Conservation (phyloP, 1,140 invertebrate genomes). For the Heliconius hermathena region DNA sequence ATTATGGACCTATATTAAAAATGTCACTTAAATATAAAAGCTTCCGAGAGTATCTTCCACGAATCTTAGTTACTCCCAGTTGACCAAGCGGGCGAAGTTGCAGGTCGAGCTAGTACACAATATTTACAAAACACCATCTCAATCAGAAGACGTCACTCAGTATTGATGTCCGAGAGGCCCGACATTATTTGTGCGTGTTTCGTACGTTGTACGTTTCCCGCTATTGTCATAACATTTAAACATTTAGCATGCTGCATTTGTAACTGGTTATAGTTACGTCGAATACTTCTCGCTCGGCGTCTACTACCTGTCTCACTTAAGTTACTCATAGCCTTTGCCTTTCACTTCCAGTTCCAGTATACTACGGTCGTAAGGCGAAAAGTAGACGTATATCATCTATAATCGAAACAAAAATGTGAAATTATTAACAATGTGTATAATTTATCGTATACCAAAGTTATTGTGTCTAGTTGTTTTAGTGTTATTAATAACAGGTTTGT, state of each 20-base stretch:
- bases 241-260: neutral
- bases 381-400: neutral
- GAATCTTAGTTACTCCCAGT: too few relatives aligned
- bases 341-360: conserved; percentile 51
- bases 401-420: conserved; percentile 37
- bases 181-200: neutral
- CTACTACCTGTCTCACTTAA: conserved; percentile 51
- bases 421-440: conserved; percentile 48
- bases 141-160: neutral
- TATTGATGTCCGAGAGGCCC: neutral
- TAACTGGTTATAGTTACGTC: neutral
- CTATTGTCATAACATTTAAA: conserved; percentile 16
- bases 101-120: neutral
- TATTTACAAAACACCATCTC: neutral
- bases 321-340: conserved; percentile 41
- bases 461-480: conserved; percentile 52
- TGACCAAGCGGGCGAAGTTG: too few relatives aligned
- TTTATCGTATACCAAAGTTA: conserved; percentile 62
- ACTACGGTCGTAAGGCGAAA: conserved; percentile 22
- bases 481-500: conserved; percentile 57
- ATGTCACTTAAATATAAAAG: too few relatives aligned
- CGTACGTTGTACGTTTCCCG: conserved; percentile 12
- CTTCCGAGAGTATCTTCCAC: too few relatives aligned
- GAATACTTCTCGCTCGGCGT: conserved; percentile 42
- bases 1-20: too few relatives aligned